Evolutionary conservation across 2,797 vertebrate species (phyloP).

Genomic region (Rousettus madagascariensis): DNA sequence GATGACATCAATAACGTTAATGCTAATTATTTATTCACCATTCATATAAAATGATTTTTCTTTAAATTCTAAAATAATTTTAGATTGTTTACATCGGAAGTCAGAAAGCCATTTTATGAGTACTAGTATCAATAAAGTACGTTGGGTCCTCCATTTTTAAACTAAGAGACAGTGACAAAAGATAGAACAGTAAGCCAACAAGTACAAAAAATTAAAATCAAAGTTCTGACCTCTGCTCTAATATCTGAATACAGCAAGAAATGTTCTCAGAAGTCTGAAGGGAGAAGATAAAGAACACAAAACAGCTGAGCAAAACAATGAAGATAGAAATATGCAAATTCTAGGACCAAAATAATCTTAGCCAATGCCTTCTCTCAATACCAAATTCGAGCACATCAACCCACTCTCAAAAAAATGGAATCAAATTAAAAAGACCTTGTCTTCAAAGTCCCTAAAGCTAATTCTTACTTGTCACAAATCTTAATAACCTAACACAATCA

Average conservation of each 20-base stretch:
- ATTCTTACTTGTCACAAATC: not conserved
- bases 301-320: not conserved
- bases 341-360: not conserved
- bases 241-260: not conserved
- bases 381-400: not conserved
- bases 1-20: conserved; percentile 10
- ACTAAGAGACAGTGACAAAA: not conserved
- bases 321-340: not conserved
- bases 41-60: not conserved
- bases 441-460: not conserved
- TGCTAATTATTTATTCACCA: conserved; percentile 2
- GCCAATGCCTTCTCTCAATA: not conserved
- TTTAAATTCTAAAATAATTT: conserved; percentile 21
- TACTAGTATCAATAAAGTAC: not conserved
- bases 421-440: not conserved
- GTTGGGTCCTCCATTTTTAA: not conserved
- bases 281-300: not conserved
- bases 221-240: not conserved
- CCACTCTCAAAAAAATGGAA: not conserved
- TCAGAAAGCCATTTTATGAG: conserved; percentile 5
- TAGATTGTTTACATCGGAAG: not conserved
- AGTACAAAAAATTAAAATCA: not conserved
- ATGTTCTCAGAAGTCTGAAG: not conserved
- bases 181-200: not conserved
- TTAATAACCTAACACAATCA: not conserved